Base-by-base conservation (phyloP, 1,140 invertebrate genomes). In the Drosophila kurseongensis region DNA sequence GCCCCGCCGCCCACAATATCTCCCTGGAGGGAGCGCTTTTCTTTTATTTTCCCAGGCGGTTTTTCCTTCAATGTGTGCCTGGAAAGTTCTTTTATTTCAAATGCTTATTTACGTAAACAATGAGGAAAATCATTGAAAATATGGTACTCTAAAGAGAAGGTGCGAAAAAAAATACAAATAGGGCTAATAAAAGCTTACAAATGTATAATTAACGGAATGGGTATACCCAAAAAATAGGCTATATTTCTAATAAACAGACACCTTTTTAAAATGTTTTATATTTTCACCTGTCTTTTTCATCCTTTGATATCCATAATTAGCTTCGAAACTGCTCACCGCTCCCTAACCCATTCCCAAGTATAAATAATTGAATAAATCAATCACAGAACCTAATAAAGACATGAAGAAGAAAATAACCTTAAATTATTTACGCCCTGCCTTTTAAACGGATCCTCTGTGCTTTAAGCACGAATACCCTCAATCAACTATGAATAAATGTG, bases 101-200 rank as follows among this genome's bases (percentile, higher is more conserved):
- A 14, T 45, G 75, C 61, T 51, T 76, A 88, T 88, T 88, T 88
- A 88, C 79, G 79, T 79, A 88, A 86, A 86, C 75, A 86, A 72
- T 82, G 55, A 63, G 13, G 47, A 55, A 76, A 58, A 80, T 52
- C 82, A 75, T 75, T 78, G 65, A 80, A 80, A 80, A 80, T 71
- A 73, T 73, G 66, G 60, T 62, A 69, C 54, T 71, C 51, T 42
- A 14, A 75, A 40, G 44, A 47, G 7, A 61, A 51, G 73, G 41
- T 47, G 50, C 40, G n/a, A 40, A 45, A 56, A 40, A 32, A 38
- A 40, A 44, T 12, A 50, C 47, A 45, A 36, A 40, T 10, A 10
- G 35, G 44, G 12, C 54, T 23, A 42, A 62, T 40, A 13, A 23
- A 57, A 8, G 14, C 27, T 27, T 47, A 35, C 13, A 5, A 71